Evolutionary conservation across 2,113 vertebrate species (phyloP).

Genomic region (Macrotis lagotis): DNA sequence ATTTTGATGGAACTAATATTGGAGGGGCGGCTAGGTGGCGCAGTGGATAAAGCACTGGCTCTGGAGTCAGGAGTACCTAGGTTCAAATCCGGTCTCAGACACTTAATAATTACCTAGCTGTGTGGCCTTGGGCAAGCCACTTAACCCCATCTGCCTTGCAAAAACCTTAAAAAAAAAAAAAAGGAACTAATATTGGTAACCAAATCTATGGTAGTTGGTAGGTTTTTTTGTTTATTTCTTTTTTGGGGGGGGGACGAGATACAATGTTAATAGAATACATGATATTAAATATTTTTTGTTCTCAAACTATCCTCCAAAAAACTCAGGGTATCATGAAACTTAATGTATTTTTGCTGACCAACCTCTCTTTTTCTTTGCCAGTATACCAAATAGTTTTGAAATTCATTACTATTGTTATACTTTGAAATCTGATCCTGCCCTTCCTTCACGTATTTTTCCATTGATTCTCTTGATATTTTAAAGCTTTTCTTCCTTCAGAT

Average conservation of each 20-base stretch:
- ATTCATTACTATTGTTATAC: neutral
- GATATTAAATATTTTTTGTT: neutral
- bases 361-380: neutral
- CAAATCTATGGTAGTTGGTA: neutral
- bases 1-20: no score
- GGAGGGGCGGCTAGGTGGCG: no score
- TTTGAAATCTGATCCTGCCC: neutral
- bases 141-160: no score
- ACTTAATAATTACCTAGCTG: no score
- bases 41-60: no score
- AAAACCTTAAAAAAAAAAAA: no score
- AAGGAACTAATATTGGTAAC: neutral
- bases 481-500: neutral
- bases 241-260: neutral
- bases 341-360: neutral
- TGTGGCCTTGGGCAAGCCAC: no score
- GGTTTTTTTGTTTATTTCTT: neutral
- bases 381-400: neutral
- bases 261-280: neutral
- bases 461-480: neutral
- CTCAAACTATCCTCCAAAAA: neutral
- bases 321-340: neutral
- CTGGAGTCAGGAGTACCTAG: no score
- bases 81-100: no score
- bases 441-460: neutral